These are phyloP conservation scores for Cheilosia vulpina DNA, from an alignment of 2,888 invertebrate species.

Conservation along the genomic window DNA sequence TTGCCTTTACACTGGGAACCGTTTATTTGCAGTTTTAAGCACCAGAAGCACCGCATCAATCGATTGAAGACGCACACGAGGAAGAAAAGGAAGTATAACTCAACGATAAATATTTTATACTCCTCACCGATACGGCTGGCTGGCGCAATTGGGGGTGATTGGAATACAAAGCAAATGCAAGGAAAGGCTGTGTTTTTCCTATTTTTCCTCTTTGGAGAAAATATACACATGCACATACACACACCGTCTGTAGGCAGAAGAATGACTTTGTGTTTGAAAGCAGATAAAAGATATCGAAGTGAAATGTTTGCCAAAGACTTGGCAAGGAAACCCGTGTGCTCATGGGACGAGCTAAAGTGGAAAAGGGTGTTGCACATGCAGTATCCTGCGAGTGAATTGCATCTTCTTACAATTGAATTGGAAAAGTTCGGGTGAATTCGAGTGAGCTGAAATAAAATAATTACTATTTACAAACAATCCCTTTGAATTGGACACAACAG, in stretches of 20 bases:
- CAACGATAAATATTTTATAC: slow-evolving; percentile 31
- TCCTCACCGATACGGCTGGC: neutral
- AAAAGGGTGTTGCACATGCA: slow-evolving; percentile 32
- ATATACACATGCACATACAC: neutral
- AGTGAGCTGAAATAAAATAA: slow-evolving; percentile 18
- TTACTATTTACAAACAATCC: slow-evolving; percentile 12
- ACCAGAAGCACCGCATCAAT: slow-evolving; percentile 38
- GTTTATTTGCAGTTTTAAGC: slow-evolving; percentile 46
- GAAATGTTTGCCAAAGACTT: slow-evolving; percentile 39
- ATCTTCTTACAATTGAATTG: slow-evolving; percentile 14
- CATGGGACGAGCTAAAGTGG: slow-evolving; percentile 5
- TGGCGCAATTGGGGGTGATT: neutral
- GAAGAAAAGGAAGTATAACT: neutral
- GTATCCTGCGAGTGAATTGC: neutral
- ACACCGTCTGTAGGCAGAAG: neutral
- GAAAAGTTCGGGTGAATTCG: slow-evolving; percentile 4
- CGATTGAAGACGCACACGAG: slow-evolving; percentile 19
- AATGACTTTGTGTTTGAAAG: slow-evolving; percentile 7
- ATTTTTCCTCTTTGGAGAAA: neutral
- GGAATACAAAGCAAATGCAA: slow-evolving; percentile 10
- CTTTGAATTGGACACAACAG: neutral
- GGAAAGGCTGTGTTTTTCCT: slow-evolving; percentile 6
- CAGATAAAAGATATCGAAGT: slow-evolving; percentile 32
- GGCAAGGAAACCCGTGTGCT: neutral
- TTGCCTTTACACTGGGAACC: slow-evolving; percentile 34